phyloP scores from a whole-genome alignment of 1,140 invertebrate genomes.

The Zaprionus ornatus region DNA sequence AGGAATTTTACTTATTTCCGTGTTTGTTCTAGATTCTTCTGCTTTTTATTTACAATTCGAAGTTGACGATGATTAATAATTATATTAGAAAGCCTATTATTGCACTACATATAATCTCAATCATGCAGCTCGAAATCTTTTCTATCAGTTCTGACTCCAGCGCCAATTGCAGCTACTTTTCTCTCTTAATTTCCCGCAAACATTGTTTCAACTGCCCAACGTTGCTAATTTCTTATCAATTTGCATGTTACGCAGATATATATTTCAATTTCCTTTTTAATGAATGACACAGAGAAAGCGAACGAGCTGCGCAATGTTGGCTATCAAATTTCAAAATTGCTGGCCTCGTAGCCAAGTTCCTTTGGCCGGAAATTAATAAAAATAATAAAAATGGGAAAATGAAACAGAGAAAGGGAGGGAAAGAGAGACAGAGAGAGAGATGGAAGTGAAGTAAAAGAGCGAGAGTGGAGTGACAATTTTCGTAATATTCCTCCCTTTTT shows the following conservation, averaged over 20 bases:
- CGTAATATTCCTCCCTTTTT: background rate
- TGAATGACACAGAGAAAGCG: background rate
- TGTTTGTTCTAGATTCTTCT: too few relatives aligned
- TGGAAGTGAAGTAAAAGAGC: background rate
- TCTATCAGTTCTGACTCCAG: too few relatives aligned
- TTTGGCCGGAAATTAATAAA: conserved; percentile 72
- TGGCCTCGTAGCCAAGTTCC: conserved; percentile 57
- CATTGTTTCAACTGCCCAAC: background rate
- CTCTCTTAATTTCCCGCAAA: background rate
- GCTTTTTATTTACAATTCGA: too few relatives aligned
- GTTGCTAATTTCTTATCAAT: conserved; percentile 42
- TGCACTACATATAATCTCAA: too few relatives aligned
- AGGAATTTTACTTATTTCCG: too few relatives aligned
- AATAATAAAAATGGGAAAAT: conserved; percentile 13
- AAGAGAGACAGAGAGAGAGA: background rate
- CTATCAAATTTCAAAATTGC: conserved; percentile 67
- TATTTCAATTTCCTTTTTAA: conserved; percentile 70
- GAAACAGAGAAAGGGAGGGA: background rate
- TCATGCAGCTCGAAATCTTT: too few relatives aligned
- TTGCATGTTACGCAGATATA: conserved; percentile 54
- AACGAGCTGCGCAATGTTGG: conserved; percentile 22
- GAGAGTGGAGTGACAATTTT: conserved; percentile 16
- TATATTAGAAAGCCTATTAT: too few relatives aligned
- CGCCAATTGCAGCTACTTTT: background rate
- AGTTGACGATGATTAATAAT: too few relatives aligned